phyloP scores from a whole-genome alignment of 2,113 vertebrate genomes.

The Sinosuthora webbiana region DNA sequence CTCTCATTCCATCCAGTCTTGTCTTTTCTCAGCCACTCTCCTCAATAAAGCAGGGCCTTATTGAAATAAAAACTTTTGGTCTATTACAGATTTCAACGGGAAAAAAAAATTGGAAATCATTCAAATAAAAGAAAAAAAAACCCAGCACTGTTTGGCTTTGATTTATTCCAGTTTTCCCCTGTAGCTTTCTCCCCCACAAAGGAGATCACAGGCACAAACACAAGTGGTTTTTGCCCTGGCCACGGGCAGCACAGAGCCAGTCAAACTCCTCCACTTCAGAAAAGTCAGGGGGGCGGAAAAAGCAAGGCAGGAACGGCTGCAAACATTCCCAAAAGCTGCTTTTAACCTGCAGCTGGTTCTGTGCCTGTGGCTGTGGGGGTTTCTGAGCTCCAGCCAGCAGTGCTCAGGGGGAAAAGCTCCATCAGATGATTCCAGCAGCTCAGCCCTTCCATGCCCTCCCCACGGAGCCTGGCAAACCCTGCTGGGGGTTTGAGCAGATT shows the following conservation, averaged over 20 bases:
- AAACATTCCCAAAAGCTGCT: background rate
- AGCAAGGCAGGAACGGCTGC: background rate
- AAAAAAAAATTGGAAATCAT: background rate
- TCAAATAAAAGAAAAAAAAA: background rate
- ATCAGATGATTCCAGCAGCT: background rate
- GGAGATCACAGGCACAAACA: background rate
- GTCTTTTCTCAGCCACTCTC: background rate
- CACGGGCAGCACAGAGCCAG: background rate
- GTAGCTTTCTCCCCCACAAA: background rate
- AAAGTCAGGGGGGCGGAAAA: background rate
- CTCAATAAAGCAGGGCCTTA: background rate
- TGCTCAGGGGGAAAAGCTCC: background rate
- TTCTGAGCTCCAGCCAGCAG: background rate
- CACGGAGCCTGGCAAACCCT: background rate
- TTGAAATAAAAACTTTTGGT: background rate
- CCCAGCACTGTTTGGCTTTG: background rate
- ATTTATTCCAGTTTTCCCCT: background rate
- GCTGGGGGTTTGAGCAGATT: background rate
- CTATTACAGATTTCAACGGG: background rate
- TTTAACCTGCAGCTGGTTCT: background rate
- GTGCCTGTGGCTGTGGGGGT: background rate
- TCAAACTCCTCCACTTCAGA: background rate
- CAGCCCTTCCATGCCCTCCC: background rate
- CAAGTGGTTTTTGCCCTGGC: background rate
- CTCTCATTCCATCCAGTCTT: background rate